phyloP scores from a whole-genome alignment of 2,888 invertebrate species.

The Malthinus seriepunctatus region DNA sequence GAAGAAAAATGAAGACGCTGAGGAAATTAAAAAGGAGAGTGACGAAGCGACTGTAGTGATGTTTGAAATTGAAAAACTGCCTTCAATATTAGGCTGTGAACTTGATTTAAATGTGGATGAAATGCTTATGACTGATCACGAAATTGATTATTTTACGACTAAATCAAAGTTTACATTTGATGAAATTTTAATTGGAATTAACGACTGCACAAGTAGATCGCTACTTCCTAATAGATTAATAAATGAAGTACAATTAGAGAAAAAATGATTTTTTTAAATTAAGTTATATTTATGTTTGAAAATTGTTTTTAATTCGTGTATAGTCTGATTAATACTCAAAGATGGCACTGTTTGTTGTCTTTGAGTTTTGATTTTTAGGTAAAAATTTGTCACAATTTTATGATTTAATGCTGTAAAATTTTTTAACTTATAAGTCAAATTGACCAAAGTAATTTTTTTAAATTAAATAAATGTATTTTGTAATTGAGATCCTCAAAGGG shows the following conservation, averaged over 20 bases:
- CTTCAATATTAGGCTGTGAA: background rate
- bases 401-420: too few relatives aligned
- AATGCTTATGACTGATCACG: background rate
- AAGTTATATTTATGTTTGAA: background rate
- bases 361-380: too few relatives aligned
- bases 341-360: too few relatives aligned
- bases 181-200: slow-evolving; percentile 19
- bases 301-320: too few relatives aligned
- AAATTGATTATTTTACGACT: slow-evolving; percentile 9
- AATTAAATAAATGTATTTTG: too few relatives aligned
- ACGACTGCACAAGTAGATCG: slow-evolving; percentile 17
- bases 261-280: background rate
- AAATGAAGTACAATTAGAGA: background rate
- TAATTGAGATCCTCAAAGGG: too few relatives aligned
- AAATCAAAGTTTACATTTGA: slow-evolving; percentile 20
- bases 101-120: background rate
- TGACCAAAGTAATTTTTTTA: too few relatives aligned
- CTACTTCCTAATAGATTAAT: background rate
- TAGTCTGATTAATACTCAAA: too few relatives aligned
- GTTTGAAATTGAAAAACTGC: slow-evolving; percentile 43
- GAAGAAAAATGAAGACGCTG: slow-evolving; percentile 12
- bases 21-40: slow-evolving; percentile 25
- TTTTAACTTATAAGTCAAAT: too few relatives aligned
- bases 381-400: too few relatives aligned
- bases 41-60: slow-evolving; percentile 38